Conservation (phyloP, 2,888 invertebrate genomes). For the Athalia circularis region DNA sequence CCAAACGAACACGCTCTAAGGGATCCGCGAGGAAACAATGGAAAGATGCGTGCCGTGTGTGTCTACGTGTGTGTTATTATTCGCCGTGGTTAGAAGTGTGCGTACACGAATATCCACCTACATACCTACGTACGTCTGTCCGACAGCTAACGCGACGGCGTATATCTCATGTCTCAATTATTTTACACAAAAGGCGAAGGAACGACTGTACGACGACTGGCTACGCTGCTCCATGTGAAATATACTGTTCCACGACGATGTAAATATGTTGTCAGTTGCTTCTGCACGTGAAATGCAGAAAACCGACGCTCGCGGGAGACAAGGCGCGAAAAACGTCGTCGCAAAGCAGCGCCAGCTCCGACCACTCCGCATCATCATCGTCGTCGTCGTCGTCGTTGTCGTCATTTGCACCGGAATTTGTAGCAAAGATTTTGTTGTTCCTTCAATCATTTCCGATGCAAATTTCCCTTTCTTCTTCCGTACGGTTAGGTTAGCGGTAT, state of each 20-base stretch:
- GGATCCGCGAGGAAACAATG: slow-evolving; percentile 68
- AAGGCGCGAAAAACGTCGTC: slow-evolving; percentile 13
- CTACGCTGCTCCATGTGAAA: background rate
- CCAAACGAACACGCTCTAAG: slow-evolving; percentile 58
- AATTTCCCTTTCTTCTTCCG: background rate
- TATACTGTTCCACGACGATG: background rate
- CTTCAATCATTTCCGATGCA: background rate
- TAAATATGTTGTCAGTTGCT: slow-evolving; percentile 1
- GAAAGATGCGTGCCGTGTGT: slow-evolving; percentile 60
- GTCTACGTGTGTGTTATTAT: background rate
- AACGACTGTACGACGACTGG: slow-evolving; percentile 22
- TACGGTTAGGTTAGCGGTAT: background rate
- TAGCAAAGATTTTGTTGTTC: background rate
- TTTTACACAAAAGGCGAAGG: slow-evolving; percentile 66
- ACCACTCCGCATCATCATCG: background rate
- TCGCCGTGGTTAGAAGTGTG: background rate
- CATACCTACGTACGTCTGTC: slow-evolving; percentile 2
- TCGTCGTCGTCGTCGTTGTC: background rate
- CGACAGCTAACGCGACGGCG: slow-evolving; percentile 31
- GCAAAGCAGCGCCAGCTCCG: background rate
- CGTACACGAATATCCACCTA: background rate
- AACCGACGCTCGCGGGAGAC: background rate
- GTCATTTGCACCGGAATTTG: background rate
- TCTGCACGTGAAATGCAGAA: background rate
- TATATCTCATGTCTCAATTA: slow-evolving; percentile 72